Conservation (phyloP, 2,113 vertebrate genomes). For the Monarcha castaneiventris region DNA sequence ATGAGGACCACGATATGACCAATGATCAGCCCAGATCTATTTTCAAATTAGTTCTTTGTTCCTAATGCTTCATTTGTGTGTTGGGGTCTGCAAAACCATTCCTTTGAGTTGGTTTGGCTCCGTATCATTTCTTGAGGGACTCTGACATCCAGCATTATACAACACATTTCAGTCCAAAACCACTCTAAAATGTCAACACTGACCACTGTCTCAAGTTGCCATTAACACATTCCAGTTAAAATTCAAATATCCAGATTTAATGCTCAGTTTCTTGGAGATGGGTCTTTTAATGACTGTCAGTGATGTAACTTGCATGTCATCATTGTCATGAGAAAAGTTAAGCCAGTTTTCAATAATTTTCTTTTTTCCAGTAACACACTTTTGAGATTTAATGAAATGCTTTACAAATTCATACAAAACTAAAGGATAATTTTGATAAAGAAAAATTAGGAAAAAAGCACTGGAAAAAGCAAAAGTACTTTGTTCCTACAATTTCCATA, state of each 20-base stretch:
- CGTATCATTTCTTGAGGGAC: neutral
- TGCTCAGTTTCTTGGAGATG: neutral
- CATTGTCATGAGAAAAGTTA: neutral
- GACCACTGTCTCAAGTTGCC: neutral
- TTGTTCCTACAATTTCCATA: neutral
- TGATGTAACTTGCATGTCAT: neutral
- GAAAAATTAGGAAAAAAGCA: neutral
- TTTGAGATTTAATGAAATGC: neutral
- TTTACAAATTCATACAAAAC: neutral
- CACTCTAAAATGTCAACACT: neutral
- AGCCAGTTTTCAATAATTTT: neutral
- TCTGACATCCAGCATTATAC: neutral
- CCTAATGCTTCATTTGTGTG: neutral
- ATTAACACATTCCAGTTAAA: neutral
- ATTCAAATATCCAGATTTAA: neutral
- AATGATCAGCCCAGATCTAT: neutral
- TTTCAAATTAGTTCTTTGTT: neutral
- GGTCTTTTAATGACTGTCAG: neutral
- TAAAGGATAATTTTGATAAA: neutral
- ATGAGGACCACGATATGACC: accelerated
- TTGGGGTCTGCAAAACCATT: neutral
- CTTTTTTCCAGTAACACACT: neutral
- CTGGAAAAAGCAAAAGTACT: neutral
- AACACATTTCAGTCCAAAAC: neutral
- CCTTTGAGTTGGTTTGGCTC: neutral